Evolutionary conservation across 2,797 vertebrate genomes (phyloP).

Genomic region (Aphelocoma californica): DNA sequence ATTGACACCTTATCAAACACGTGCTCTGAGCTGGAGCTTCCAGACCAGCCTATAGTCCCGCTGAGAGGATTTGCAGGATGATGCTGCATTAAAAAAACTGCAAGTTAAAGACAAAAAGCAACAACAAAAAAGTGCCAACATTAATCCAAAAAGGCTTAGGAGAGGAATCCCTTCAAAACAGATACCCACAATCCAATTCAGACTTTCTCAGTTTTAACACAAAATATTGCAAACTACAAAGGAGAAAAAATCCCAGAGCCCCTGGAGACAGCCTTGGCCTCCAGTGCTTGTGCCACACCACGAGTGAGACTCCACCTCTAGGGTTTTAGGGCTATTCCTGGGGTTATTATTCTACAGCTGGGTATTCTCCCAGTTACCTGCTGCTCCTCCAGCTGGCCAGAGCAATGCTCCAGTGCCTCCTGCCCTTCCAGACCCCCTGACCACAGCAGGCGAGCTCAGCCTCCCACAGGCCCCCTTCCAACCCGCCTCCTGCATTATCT

Average conservation of each 20-base stretch:
- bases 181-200: background rate
- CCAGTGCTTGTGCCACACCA: background rate
- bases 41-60: background rate
- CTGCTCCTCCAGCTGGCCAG: background rate
- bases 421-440: background rate
- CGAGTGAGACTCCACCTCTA: fast-evolving
- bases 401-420: background rate
- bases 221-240: background rate
- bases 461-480: background rate
- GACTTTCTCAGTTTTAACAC: background rate
- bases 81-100: background rate
- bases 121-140: background rate
- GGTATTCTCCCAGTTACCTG: background rate
- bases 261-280: background rate
- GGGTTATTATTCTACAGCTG: background rate
- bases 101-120: background rate
- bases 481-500: background rate
- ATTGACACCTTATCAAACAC: fast-evolving
- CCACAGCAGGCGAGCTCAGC: background rate
- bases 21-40: background rate
- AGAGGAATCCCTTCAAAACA: background rate
- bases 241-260: background rate
- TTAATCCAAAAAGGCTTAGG: background rate
- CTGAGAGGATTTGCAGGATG: background rate
- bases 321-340: background rate